phyloP scores from a whole-genome alignment of 2,888 invertebrate species.

The Hesperia comma region DNA sequence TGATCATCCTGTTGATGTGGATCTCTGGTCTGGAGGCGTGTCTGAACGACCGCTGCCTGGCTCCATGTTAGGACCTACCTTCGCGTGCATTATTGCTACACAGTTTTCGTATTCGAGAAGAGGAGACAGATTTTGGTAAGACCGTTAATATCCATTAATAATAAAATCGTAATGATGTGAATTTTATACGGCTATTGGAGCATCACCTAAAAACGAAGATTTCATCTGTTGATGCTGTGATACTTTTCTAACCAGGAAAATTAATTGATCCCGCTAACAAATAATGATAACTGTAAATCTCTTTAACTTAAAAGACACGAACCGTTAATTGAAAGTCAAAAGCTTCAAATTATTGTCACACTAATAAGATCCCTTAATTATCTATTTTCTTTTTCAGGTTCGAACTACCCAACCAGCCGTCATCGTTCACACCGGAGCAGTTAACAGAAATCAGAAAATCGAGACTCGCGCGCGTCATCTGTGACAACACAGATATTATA shows the following conservation, averaged over 20 bases:
- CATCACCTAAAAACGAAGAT: too few species aligned
- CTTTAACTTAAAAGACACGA: too few species aligned
- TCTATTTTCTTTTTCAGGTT: constrained; percentile 79
- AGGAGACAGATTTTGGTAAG: constrained; percentile 95
- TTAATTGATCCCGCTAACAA: too few species aligned
- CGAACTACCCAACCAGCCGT: constrained; percentile 95
- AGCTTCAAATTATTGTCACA: too few species aligned
- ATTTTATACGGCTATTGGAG: too few species aligned
- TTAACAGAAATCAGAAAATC: constrained; percentile 92
- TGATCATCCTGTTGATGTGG: constrained; percentile 95
- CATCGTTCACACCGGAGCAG: constrained; percentile 94
- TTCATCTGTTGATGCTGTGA: too few species aligned
- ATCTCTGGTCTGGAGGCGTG: constrained; percentile 97
- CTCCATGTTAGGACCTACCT: constrained; percentile 96
- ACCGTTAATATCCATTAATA: not conserved
- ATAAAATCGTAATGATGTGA: too few species aligned
- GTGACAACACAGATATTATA: constrained; percentile 96
- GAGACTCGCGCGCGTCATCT: constrained; percentile 91
- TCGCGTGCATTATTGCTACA: constrained; percentile 96
- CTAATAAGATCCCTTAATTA: not conserved
- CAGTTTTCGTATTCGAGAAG: constrained; percentile 95
- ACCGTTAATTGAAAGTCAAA: too few species aligned
- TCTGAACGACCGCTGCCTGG: constrained; percentile 95
- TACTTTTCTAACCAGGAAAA: too few species aligned
- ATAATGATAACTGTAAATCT: too few species aligned